Percentiles rank a stretch among this genome's conserved stretches.
Evolutionary conservation across 2,113 vertebrate species (phyloP).

Genomic region (Phalacrocorax carbo): DNA sequence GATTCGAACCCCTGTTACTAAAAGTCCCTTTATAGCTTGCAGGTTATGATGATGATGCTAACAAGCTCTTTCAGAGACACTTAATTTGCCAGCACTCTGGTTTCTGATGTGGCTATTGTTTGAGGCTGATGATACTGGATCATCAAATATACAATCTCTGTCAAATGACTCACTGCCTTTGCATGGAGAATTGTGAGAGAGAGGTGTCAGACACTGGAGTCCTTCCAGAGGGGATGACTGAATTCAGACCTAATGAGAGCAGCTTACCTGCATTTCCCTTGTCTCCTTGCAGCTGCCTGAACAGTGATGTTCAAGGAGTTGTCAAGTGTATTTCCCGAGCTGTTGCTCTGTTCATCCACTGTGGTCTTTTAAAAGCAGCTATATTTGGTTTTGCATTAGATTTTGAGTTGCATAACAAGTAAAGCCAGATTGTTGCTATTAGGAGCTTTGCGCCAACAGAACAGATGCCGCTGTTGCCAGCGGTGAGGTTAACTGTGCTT

Average conservation of each 20-base stretch:
- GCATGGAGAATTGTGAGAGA: background rate
- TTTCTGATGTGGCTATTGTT: background rate
- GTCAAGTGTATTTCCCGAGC: background rate
- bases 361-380: background rate
- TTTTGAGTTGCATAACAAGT: background rate
- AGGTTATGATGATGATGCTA: background rate
- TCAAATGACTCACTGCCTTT: background rate
- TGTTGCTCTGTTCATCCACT: background rate
- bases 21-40: background rate
- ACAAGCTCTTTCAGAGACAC: background rate
- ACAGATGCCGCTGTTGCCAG: background rate
- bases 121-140: background rate
- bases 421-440: background rate
- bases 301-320: constrained; percentile 39
- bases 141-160: background rate
- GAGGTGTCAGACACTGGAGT: background rate
- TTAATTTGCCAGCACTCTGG: background rate
- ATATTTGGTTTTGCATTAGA: constrained; percentile 42
- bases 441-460: constrained; percentile 4
- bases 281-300: background rate
- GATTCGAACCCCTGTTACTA: background rate
- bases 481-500: background rate
- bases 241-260: constrained; percentile 37
- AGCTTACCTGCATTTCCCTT: background rate
- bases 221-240: background rate